These are phyloP conservation scores for Calyptommatus sinebrachiatus DNA, from an alignment of 2,113 vertebrate species.

Conservation along the genomic window DNA sequence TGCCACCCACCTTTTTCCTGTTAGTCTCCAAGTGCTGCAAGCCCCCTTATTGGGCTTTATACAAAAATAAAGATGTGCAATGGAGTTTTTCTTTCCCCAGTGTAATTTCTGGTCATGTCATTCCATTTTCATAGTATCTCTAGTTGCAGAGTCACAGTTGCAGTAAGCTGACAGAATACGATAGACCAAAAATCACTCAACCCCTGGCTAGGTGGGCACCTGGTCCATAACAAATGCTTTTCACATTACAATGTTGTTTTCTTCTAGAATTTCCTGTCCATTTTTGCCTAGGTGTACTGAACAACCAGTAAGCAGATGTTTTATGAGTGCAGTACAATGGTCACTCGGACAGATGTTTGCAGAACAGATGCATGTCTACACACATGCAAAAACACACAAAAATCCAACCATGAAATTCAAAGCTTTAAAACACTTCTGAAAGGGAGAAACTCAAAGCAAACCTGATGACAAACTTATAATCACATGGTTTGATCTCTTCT, in stretches of 20 bases:
- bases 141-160: too few species aligned
- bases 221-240: not conserved
- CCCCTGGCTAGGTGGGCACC: too few species aligned
- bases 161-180: too few species aligned
- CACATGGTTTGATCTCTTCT: constrained; percentile 19
- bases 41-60: too few species aligned
- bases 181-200: too few species aligned
- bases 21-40: too few species aligned
- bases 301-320: accelerated
- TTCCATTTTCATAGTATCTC: too few species aligned
- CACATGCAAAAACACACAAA: not conserved
- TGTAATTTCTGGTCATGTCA: too few species aligned
- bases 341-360: not conserved
- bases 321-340: not conserved
- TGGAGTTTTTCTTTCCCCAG: not conserved
- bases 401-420: not conserved
- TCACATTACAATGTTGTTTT: not conserved
- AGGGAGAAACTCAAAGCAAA: constrained; percentile 4
- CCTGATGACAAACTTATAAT: constrained; percentile 12
- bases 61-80: too few species aligned
- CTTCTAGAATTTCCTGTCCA: not conserved
- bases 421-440: not conserved
- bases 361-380: not conserved
- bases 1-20: too few species aligned
- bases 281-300: too few species aligned